Evolutionary conservation across 2,797 vertebrate species (phyloP), one percentile per base, ranked within the genome.

Genomic region (Acomys russatus): DNA sequence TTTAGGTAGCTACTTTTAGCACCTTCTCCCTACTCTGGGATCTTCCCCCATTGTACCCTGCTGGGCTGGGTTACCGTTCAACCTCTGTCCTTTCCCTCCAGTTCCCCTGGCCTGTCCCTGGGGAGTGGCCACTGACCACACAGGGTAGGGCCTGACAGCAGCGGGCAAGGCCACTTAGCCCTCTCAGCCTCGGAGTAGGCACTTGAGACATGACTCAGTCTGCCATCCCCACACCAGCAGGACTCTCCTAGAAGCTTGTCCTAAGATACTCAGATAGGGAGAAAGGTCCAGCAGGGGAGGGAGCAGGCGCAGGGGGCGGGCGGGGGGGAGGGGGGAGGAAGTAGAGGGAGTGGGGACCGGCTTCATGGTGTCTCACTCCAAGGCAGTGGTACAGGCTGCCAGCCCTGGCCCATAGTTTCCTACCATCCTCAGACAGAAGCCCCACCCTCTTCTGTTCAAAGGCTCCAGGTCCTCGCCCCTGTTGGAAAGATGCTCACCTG

Each of bases 181-280:
- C 61, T 30, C 90, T 94, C 92, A 82, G 88, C 87, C n/a, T 44
- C 44, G 44, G 63, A 15, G 73, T 87, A 79, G 85, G 88, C 82
- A 90, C 79, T 59, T 1, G 56, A 96, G 95, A 97, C 90, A 90
- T 91, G 33, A 94, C 93, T 97, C 95, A 95, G 94, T 87, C 77
- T 61, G 11, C 88, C 94, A 78, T 95, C 93, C 94, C 87, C 22
- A 86, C 0, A 23, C 88, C 79, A 88, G 59, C 44, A 4, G 78
- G 90, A 59, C 25, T 70, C 8, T 94, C 88, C 63, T 25, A 79
- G 85, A 76, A 92, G 78, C 25, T n/a, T 51, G 93, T 78, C 88
- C 90, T 38, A 10, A 28, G 64, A 23, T n/a, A 90, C 90, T 38
- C 14, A 28, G 66, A 23, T n/a, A 49, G 88, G 61, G 71, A 90